Conservation (phyloP, 1,140 invertebrate genomes). For the Lordiphosa mommai region DNA sequence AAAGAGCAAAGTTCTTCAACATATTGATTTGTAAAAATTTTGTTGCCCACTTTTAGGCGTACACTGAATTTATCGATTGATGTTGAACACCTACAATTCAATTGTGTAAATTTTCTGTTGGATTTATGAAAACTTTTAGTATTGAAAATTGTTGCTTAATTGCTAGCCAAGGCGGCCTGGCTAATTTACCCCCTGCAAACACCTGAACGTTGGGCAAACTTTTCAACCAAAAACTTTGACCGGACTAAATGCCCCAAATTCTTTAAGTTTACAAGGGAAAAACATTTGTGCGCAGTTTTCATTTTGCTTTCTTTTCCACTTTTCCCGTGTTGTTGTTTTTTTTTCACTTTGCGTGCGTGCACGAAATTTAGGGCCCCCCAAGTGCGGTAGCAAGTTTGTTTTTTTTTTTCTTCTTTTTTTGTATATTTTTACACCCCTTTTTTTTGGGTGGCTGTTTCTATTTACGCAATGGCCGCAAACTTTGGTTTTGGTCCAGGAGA, state of each 20-base stretch:
- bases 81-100: slow-evolving; percentile 18
- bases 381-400: slow-evolving; percentile 32
- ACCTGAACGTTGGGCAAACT: slow-evolving; percentile 18
- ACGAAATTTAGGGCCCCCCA: slow-evolving; percentile 54
- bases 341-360: slow-evolving; percentile 53
- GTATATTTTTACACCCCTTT: slow-evolving; percentile 60
- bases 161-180: slow-evolving; percentile 35
- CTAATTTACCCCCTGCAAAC: slow-evolving; percentile 49
- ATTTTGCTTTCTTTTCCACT: slow-evolving; percentile 31
- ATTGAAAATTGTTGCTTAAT: slow-evolving; percentile 69
- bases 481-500: slow-evolving; percentile 26
- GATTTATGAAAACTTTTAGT: slow-evolving; percentile 45
- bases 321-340: slow-evolving; percentile 12
- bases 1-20: not conserved
- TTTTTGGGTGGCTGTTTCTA: slow-evolving; percentile 58
- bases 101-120: slow-evolving; percentile 43
- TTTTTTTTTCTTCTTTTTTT: slow-evolving; percentile 27
- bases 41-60: slow-evolving; percentile 5
- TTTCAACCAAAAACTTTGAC: slow-evolving; percentile 37
- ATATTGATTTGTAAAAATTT: slow-evolving; percentile 11
- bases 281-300: slow-evolving; percentile 74
- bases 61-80: not conserved
- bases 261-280: slow-evolving; percentile 68
- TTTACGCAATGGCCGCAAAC: slow-evolving; percentile 70
- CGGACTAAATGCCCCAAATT: slow-evolving; percentile 72